Base-by-base conservation (phyloP, 2,888 invertebrate genomes). In the Eremobia ochroleuca region DNA sequence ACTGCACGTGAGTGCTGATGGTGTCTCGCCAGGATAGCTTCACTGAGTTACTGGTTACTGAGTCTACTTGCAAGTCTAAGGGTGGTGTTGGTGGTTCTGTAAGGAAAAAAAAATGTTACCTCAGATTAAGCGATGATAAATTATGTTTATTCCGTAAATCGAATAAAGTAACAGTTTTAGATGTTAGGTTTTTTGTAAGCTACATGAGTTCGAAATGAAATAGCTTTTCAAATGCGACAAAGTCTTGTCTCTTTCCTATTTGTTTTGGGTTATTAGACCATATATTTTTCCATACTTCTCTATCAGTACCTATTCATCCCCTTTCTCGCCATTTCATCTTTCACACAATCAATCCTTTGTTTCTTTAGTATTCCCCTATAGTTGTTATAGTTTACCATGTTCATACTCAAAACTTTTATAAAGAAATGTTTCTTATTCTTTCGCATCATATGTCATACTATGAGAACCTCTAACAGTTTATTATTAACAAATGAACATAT, bases 21-120 rank as follows among this genome's bases (percentile, higher is more conserved):
- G 95, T 94, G 64, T 96, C 95, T 0, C 96, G 86, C 97, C 97
- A 97, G 0, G 96, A 96, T 0, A 97, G 79, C 65, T 96, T 95
- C 0, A 92, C 96, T 8, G 94, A 92, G 31, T 92, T 93, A 52
- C 97, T 96, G 31, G 93, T 92, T 0, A 96, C 95, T 0, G 94
- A 93, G 81, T 97, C 97, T n/a, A 97, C 92, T 92, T 96, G 96
- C 0, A 97, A 82, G 28, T 97, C 97, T 61, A 95, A 81, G 0
- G 97, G 97, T 0, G 96, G 95, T 0, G 95, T 95, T 21, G 97
- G 97, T 0, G 97, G 97, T 78, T 97, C 97, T 97, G 91, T 0
- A 87, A 91, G 28, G 15, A 64, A 55, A 67, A 21, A 34, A 3
- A 4, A 28, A 28, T 28, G 3, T 59, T 6, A 40, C 5, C 9